Evolutionary conservation across 2,797 vertebrate species (phyloP).

Genomic region (Carduelis carduelis): DNA sequence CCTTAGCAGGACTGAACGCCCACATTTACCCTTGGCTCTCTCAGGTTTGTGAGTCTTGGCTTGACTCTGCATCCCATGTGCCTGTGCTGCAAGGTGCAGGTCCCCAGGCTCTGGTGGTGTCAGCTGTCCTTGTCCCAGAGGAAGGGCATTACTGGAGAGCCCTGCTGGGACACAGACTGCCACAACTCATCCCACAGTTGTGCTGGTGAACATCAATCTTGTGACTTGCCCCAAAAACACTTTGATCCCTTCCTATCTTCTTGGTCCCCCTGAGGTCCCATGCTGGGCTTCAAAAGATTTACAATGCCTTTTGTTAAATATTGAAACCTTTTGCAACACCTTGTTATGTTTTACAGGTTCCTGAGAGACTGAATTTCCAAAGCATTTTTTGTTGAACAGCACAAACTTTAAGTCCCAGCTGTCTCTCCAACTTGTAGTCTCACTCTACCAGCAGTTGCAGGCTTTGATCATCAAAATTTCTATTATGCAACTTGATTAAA

Average conservation of each 20-base stretch:
- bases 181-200: not conserved
- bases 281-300: not conserved
- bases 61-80: fast-evolving
- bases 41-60: not conserved
- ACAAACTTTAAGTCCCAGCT: not conserved
- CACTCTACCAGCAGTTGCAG: not conserved
- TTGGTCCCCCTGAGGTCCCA: not conserved
- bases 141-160: fast-evolving
- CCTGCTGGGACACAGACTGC: not conserved
- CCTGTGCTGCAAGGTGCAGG: not conserved
- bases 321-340: not conserved
- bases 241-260: not conserved
- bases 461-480: slow-evolving; percentile 43
- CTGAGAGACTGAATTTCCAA: not conserved
- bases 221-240: not conserved
- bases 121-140: not conserved
- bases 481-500: slow-evolving; percentile 55
- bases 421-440: not conserved
- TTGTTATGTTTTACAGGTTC: not conserved
- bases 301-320: not conserved
- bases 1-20: not conserved
- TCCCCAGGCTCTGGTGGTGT: not conserved
- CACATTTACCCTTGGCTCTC: not conserved
- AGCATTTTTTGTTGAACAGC: not conserved
- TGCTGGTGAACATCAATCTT: fast-evolving